A percentile compares a stretch with the other conserved stretches of the same genome.
These are phyloP conservation scores for Ooceraea biroi DNA, from an alignment of 1,140 invertebrate genomes.

Conservation along the genomic window DNA sequence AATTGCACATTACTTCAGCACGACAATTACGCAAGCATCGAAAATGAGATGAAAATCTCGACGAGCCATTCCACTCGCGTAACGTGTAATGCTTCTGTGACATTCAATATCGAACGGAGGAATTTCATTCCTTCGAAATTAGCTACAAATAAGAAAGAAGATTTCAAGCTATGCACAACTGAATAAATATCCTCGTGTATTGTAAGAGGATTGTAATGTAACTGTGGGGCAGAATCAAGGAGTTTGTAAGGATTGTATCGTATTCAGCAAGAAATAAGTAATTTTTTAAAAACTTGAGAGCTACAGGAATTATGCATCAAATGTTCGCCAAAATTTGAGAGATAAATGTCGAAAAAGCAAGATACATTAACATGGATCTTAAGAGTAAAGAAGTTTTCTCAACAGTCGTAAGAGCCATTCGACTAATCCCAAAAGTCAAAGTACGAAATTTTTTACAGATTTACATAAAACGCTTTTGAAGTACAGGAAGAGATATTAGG, in stretches of 20 bases:
- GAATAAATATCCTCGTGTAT: neutral
- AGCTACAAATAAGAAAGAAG: neutral
- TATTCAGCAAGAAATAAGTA: neutral
- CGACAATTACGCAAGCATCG: neutral
- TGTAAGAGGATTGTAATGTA: neutral
- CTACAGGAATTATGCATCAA: neutral
- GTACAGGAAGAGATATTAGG: neutral
- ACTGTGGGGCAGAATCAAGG: constrained; percentile 17
- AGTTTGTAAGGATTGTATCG: constrained; percentile 1
- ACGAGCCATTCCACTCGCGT: neutral
- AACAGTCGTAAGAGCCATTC: neutral
- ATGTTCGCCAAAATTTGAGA: constrained; percentile 11
- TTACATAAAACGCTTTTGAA: neutral
- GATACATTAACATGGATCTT: neutral
- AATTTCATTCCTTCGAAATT: constrained; percentile 12
- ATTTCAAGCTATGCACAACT: neutral
- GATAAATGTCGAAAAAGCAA: constrained; percentile 2
- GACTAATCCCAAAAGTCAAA: constrained; percentile 20
- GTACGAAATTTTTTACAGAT: neutral
- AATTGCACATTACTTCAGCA: constrained; percentile 47
- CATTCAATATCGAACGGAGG: neutral
- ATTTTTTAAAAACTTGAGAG: neutral
- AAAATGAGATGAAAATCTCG: constrained; percentile 23
- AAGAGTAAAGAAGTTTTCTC: neutral
- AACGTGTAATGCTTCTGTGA: neutral